Percentiles rank a stretch among this genome's conserved stretches.
These are phyloP conservation scores for Pegoplata infirma DNA, from an alignment of 2,888 invertebrate genomes.

Conservation along the genomic window DNA sequence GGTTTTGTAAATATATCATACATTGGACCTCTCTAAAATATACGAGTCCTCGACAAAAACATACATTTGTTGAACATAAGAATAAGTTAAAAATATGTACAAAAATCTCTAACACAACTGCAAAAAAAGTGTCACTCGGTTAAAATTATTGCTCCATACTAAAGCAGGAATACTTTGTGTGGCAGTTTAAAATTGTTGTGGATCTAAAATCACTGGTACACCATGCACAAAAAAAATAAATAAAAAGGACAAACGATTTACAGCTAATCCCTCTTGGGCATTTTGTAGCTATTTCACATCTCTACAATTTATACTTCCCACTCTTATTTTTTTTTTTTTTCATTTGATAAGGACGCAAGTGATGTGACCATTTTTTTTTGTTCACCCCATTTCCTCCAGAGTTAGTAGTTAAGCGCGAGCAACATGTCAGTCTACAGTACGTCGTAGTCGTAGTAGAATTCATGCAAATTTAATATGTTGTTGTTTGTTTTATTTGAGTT, in stretches of 20 bases:
- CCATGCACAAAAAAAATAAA: slow-evolving; percentile 34
- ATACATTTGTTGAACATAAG: slow-evolving; percentile 30
- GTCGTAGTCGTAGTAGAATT: slow-evolving; percentile 60
- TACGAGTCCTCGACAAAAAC: neutral
- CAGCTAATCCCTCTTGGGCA: slow-evolving; percentile 77
- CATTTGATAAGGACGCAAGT: slow-evolving; percentile 1
- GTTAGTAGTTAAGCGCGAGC: slow-evolving; percentile 47
- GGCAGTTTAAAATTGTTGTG: no score
- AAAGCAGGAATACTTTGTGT: no score
- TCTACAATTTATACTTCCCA: slow-evolving; percentile 19
- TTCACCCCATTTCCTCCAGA: slow-evolving; percentile 17
- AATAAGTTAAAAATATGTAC: slow-evolving; percentile 21
- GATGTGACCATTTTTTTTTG: slow-evolving; percentile 46
- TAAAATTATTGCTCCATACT: slow-evolving; percentile 48
- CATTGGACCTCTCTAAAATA: neutral
- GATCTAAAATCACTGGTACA: slow-evolving; percentile 28
- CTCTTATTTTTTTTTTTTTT: no score
- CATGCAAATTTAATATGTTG: slow-evolving; percentile 76
- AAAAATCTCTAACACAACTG: slow-evolving; percentile 39
- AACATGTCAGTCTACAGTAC: slow-evolving; percentile 67
- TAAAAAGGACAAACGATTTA: slow-evolving; percentile 70
- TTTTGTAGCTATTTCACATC: slow-evolving; percentile 70
- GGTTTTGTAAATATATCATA: no score
- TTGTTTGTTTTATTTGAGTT: slow-evolving; percentile 62
- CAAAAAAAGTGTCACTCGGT: slow-evolving; percentile 57